phyloP scores from a whole-genome alignment of 2,113 vertebrate genomes.

The Opisthocomus hoazin region DNA sequence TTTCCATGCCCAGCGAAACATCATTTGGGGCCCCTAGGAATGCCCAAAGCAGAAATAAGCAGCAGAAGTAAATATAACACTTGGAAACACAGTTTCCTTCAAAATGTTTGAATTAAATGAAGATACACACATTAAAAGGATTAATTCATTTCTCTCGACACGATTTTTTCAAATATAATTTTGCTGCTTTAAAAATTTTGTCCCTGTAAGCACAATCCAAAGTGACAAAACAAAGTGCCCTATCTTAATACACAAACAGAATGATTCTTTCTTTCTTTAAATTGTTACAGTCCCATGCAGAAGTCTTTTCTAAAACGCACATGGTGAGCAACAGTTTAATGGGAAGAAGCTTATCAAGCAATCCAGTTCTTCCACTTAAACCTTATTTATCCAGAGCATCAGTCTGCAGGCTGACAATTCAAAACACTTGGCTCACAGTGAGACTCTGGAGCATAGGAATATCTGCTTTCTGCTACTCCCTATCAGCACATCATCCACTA shows the following conservation, averaged over 20 bases:
- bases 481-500: not conserved
- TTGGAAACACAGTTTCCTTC: not conserved
- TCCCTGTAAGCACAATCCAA: not conserved
- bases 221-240: not conserved
- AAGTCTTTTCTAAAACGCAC: not conserved
- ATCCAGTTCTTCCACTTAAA: not conserved
- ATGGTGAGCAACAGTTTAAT: not conserved
- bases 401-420: not conserved
- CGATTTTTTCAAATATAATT: not conserved
- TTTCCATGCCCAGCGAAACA: not conserved
- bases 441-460: not conserved
- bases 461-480: not conserved
- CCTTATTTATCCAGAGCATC: not conserved
- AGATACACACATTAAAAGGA: not conserved
- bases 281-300: not conserved
- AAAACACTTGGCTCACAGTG: not conserved
- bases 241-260: not conserved
- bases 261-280: not conserved
- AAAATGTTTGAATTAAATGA: not conserved
- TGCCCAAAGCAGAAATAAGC: not conserved
- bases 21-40: not conserved
- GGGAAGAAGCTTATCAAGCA: not conserved
- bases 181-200: not conserved
- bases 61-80: not conserved
- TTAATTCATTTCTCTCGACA: not conserved